phyloP scores from a whole-genome alignment of 2,113 vertebrate species.

The Cercopithecus mona region DNA sequence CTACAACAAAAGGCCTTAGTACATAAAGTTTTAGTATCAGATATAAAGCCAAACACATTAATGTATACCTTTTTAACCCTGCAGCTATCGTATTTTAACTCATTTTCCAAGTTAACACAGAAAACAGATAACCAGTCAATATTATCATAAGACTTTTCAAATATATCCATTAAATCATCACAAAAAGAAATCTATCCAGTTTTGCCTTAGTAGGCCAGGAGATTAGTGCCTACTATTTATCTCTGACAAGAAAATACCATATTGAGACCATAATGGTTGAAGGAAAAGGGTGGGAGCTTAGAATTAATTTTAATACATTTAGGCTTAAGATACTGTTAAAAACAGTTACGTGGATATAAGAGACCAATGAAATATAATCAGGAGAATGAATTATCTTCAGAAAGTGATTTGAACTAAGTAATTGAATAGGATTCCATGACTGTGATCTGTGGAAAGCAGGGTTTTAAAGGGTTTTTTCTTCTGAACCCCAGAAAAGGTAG shows the following conservation, averaged over 20 bases:
- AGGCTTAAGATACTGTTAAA: not conserved
- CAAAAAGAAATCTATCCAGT: conserved; percentile 31
- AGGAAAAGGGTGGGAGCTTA: not conserved
- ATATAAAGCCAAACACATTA: conserved; percentile 38
- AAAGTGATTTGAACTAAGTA: not conserved
- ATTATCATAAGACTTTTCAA: not conserved
- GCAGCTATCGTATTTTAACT: not conserved
- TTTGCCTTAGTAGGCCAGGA: not conserved
- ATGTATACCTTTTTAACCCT: not conserved
- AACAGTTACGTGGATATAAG: not conserved
- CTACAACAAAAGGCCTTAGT: conserved; percentile 2
- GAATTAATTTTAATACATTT: not conserved
- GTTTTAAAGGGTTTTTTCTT: conserved; percentile 41
- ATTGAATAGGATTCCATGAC: not conserved
- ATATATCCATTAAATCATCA: not conserved
- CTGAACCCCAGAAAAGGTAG: conserved; percentile 16
- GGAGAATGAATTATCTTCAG: conserved; percentile 20
- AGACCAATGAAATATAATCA: conserved; percentile 20
- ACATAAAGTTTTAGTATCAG: conserved; percentile 13
- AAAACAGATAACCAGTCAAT: not conserved
- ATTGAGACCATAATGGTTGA: not conserved
- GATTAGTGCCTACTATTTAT: not conserved
- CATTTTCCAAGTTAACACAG: conserved; percentile 30
- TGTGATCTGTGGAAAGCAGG: not conserved
- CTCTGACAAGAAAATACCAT: not conserved